Evolutionary conservation across 2,113 vertebrate species (phyloP).

Genomic region (Mandrillus leucophaeus): DNA sequence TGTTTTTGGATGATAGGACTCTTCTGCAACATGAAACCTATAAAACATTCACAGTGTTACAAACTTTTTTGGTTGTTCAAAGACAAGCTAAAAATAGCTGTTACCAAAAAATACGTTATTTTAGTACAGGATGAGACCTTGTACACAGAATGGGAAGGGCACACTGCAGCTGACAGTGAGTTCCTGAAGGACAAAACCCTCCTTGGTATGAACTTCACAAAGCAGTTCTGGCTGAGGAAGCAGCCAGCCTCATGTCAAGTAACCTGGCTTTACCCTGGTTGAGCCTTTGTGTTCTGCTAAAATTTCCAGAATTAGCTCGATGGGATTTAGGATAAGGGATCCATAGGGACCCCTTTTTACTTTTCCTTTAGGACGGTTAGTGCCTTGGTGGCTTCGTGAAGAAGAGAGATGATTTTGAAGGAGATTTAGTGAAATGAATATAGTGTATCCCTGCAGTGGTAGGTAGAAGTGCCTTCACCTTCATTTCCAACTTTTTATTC

Average conservation of each 20-base stretch:
- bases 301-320: neutral
- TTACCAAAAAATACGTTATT: conserved; percentile 2
- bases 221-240: neutral
- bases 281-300: neutral
- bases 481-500: neutral
- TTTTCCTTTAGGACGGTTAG: neutral
- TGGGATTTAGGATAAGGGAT: neutral
- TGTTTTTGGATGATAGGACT: neutral
- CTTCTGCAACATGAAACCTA: neutral
- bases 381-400: neutral
- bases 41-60: neutral
- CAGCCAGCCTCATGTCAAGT: accelerated
- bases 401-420: neutral
- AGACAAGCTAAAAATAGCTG: conserved; percentile 68
- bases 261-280: neutral
- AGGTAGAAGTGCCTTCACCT: neutral
- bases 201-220: neutral
- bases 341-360: neutral
- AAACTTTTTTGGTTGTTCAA: conserved; percentile 9
- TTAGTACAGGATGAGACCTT: conserved; percentile 57
- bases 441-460: neutral
- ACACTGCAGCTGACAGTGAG: neutral
- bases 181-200: conserved; percentile 34
- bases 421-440: neutral
- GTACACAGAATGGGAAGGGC: neutral